phyloP scores from a whole-genome alignment of 92 coral and sea anemone genomes.

The Phenganax stokvisi region DNA sequence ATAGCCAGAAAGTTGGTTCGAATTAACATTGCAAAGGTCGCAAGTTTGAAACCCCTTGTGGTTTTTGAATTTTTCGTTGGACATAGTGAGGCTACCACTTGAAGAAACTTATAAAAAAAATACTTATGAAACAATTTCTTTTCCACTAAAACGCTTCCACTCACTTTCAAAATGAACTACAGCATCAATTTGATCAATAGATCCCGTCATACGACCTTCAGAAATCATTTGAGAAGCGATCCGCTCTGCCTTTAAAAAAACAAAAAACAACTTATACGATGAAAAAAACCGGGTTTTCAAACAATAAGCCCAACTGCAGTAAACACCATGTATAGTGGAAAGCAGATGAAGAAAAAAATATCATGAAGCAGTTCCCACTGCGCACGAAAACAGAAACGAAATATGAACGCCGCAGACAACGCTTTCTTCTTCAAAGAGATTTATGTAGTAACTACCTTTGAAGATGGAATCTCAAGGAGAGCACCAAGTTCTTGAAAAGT shows the following conservation, averaged over 20 bases:
- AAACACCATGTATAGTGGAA: not conserved
- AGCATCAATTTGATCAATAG: slow-evolving; percentile 97
- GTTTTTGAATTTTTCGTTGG: not conserved
- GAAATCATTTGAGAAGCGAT: slow-evolving; percentile 99
- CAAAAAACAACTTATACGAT: not conserved
- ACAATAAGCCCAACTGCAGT: not conserved
- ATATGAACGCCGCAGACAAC: not conserved
- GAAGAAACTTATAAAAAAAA: not conserved
- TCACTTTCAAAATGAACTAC: slow-evolving; percentile 98
- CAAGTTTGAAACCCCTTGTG: not conserved
- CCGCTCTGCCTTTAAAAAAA: slow-evolving; percentile 73
- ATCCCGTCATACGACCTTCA: slow-evolving; percentile 96
- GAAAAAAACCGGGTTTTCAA: not conserved
- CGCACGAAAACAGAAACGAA: not conserved
- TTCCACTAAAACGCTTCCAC: slow-evolving; percentile 15
- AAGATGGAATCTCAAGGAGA: slow-evolving; percentile 80
- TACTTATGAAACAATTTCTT: not conserved
- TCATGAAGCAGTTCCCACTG: not conserved
- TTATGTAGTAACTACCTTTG: slow-evolving; percentile 57
- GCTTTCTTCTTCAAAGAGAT: not conserved
- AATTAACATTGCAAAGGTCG: not conserved
- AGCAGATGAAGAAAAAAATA: not conserved
- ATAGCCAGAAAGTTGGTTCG: not conserved
- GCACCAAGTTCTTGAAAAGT: slow-evolving; percentile 94
- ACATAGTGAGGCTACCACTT: not conserved